Evolutionary conservation across 2,888 invertebrate species (phyloP).

Genomic region (Erebia palarica): DNA sequence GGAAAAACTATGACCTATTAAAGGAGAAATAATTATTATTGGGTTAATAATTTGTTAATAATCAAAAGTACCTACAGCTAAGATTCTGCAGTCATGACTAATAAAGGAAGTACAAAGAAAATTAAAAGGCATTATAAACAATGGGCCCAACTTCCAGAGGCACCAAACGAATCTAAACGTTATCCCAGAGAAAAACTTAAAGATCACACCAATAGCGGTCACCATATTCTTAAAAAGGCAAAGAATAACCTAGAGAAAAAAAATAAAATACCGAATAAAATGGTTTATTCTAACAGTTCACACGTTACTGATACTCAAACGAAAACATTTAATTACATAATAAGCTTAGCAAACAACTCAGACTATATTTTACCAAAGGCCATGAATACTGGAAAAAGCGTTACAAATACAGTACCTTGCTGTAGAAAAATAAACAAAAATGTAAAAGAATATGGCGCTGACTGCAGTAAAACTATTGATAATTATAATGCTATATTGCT

Average conservation of each 20-base stretch:
- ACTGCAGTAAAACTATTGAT: background rate
- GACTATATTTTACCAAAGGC: background rate
- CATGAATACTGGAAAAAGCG: background rate
- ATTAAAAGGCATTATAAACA: background rate
- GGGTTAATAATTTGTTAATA: background rate
- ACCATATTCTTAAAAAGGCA: background rate
- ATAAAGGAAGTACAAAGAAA: background rate
- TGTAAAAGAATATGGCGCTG: background rate
- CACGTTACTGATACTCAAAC: background rate
- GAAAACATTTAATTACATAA: background rate
- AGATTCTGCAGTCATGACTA: background rate
- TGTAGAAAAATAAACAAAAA: background rate
- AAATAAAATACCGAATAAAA: background rate
- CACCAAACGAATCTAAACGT: background rate
- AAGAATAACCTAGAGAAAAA: background rate
- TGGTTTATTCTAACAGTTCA: background rate
- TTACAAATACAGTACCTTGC: background rate
- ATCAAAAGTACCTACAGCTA: background rate
- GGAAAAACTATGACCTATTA: background rate
- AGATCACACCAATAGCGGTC: background rate
- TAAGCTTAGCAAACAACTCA: background rate
- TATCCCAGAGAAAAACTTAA: background rate
- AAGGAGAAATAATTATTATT: background rate
- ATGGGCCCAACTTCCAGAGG: background rate
- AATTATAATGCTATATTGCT: conserved; percentile 27